A percentile compares a stretch with the other conserved stretches of the same genome.
Conservation (phyloP, 2,797 vertebrate genomes). For the Gallirallus australis region DNA sequence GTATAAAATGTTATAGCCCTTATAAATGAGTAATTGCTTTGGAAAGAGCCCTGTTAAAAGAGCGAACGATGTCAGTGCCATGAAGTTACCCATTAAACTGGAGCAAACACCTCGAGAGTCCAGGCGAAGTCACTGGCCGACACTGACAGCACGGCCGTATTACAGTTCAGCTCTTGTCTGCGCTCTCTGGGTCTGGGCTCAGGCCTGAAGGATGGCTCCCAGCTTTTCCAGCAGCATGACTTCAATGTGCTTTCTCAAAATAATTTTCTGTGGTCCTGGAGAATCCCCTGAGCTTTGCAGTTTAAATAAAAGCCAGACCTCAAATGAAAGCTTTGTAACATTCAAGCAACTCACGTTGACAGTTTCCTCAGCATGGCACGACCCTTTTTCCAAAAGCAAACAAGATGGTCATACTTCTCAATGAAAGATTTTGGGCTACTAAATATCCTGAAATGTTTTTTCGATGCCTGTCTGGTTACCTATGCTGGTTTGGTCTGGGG, state of each 20-base stretch:
- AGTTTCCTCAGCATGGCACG: neutral
- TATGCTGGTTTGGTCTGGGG: too few relatives aligned
- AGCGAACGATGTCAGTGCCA: neutral
- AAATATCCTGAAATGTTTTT: neutral
- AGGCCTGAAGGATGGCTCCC: neutral
- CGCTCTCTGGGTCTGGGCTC: neutral
- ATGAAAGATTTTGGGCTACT: neutral
- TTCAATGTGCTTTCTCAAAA: conserved; percentile 17
- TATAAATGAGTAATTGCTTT: conserved; percentile 12
- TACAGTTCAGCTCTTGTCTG: neutral
- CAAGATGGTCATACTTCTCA: neutral
- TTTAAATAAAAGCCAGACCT: conserved; percentile 55
- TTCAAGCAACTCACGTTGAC: neutral
- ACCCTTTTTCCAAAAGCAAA: conserved; percentile 19
- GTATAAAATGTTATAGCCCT: neutral
- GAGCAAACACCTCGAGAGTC: neutral
- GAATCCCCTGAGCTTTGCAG: conserved; percentile 58
- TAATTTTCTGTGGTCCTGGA: conserved; percentile 48
- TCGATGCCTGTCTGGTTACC: neutral
- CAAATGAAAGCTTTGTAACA: conserved; percentile 37
- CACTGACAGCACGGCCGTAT: neutral
- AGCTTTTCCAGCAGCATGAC: conserved; percentile 26
- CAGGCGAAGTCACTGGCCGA: neutral
- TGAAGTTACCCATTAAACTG: neutral
- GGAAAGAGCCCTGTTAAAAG: neutral